Conservation (phyloP, 2,797 vertebrate species). For the Eptatretus atami region DNA sequence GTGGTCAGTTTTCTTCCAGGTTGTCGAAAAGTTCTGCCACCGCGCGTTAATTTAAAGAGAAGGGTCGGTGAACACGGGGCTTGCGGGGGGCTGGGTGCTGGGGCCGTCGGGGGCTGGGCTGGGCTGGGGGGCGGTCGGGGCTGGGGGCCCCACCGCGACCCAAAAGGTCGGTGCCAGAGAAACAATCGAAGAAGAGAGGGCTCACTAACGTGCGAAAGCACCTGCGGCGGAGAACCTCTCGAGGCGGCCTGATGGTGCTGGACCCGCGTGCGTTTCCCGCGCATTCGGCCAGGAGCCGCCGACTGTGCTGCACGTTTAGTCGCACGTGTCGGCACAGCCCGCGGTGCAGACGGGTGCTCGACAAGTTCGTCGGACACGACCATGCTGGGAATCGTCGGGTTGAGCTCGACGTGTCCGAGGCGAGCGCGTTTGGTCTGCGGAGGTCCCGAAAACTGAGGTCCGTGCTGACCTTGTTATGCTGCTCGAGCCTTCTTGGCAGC, state of each 20-base stretch:
- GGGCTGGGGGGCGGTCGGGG: too few relatives aligned
- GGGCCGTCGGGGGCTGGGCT: too few relatives aligned
- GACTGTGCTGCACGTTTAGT: constrained; percentile 70
- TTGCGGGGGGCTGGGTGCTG: too few relatives aligned
- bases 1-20: too few relatives aligned
- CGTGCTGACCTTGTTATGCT: too few relatives aligned
- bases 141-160: too few relatives aligned
- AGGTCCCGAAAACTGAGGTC: constrained; percentile 15
- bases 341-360: constrained; percentile 21
- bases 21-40: too few relatives aligned
- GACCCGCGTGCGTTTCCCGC: constrained; percentile 56
- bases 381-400: constrained; percentile 7
- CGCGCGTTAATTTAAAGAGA: too few relatives aligned
- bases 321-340: constrained; percentile 20
- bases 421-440: constrained; percentile 13
- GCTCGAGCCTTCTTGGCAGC: too few relatives aligned
- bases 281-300: constrained; percentile 66
- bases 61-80: too few relatives aligned
- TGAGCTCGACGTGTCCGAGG: constrained; percentile 5
- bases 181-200: too few relatives aligned
- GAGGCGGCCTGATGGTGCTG: constrained; percentile 89
- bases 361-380: constrained; percentile 18
- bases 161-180: too few relatives aligned
- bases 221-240: constrained; percentile 81
- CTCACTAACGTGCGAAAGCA: constrained; percentile 12